A percentile compares a stretch with the other conserved stretches of the same genome.
phyloP scores from a whole-genome alignment of 2,113 vertebrate species.

The Protobothrops mucrosquamatus region DNA sequence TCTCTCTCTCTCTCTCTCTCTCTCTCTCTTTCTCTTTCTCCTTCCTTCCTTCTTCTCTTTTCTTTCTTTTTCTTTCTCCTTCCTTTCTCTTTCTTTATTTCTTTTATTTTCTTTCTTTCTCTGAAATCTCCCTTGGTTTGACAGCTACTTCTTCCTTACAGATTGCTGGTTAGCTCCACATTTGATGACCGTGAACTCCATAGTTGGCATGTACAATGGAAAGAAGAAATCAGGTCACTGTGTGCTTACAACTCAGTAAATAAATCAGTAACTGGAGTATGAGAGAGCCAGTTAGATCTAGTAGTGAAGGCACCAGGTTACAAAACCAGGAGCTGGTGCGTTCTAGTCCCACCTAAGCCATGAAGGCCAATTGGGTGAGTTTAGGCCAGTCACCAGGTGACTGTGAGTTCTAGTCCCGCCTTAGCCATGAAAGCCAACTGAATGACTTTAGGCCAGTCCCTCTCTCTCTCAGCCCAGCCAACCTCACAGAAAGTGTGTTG shows the following conservation, averaged over 20 bases:
- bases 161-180: background rate
- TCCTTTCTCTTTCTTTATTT: no score
- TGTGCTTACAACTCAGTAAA: background rate
- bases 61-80: no score
- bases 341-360: no score
- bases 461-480: no score
- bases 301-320: no score
- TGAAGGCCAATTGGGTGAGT: no score
- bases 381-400: no score
- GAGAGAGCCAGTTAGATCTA: background rate
- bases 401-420: background rate
- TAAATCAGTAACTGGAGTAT: background rate
- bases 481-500: background rate
- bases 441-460: background rate
- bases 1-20: background rate
- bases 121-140: background rate
- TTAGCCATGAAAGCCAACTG: background rate
- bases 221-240: background rate
- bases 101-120: background rate
- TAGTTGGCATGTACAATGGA: background rate
- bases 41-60: background rate
- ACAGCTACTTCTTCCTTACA: background rate
- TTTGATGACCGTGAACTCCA: background rate
- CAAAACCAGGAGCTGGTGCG: no score
- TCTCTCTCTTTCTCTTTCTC: no score